Percentiles rank a stretch among this genome's conserved stretches.
phyloP scores from a whole-genome alignment of 1,140 invertebrate genomes.

The Xylocopa sonorina region DNA sequence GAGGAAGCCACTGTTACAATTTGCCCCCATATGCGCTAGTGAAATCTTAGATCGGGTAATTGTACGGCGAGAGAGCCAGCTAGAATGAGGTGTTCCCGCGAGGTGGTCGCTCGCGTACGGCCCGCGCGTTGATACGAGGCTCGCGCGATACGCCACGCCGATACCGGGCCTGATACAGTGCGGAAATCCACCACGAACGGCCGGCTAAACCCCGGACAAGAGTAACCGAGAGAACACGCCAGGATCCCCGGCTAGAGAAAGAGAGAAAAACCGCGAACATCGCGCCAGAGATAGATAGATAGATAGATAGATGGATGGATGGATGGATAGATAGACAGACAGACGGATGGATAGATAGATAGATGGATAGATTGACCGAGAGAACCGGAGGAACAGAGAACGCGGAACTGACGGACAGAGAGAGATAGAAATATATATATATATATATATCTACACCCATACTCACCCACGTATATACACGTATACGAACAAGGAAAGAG shows the following conservation, averaged over 20 bases:
- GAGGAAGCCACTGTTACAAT: conserved; percentile 80
- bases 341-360: background rate
- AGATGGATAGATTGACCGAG: background rate
- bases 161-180: conserved; percentile 19
- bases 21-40: conserved; percentile 73
- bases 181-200: conserved; percentile 23
- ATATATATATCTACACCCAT: too few relatives aligned
- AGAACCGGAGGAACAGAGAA: conserved; percentile 2
- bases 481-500: background rate
- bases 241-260: background rate
- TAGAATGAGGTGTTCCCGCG: conserved; percentile 55
- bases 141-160: conserved; percentile 16
- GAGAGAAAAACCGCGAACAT: background rate
- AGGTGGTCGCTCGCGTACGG: conserved; percentile 51
- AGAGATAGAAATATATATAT: too few relatives aligned
- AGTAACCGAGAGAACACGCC: background rate
- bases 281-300: background rate
- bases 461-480: too few relatives aligned
- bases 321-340: conserved; percentile 20
- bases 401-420: background rate
- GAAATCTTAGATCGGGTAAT: conserved; percentile 72
- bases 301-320: background rate
- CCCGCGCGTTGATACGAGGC: conserved; percentile 51
- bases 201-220: background rate
- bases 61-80: conserved; percentile 53